Base-by-base conservation (phyloP, 2,113 vertebrate species). In the Dryoscopus gambensis region DNA sequence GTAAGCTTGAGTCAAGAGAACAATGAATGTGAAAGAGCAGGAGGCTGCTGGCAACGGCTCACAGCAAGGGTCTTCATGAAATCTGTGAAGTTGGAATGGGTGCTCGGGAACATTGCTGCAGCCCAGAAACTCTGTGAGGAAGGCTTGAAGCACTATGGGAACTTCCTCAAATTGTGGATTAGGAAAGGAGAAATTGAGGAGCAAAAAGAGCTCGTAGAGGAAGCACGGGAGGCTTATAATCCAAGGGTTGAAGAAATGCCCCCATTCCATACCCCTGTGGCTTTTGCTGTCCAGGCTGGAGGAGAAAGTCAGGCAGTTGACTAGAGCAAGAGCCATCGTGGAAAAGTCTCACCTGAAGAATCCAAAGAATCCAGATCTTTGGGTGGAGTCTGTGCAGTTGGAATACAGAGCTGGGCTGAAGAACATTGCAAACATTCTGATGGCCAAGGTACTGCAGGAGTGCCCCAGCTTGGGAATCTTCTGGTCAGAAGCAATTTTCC, bases 21-120 rank as follows among this genome's bases (percentile, higher is more conserved):
- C 86, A 99, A 99, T 11, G 99, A 99, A 49, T 99, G 99, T 1
- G 99, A 99, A 94, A 97, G 99, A 94, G 99, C 99, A 3, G 99
- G 71, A 98, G 99, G 80, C 98, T 99, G 89, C 96, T 99, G 97
- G 99, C 99, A 44, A 99, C 99, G 94, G 99, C 99, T 17, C 98
- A 98, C 25, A 99, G 99, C 99, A 59, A 98, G 99, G 95, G 99
- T 99, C 55, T 99, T 99, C 84, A 99, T 99, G 99, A 99, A 99
- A 95, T 99, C 99, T 0, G 99, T 99, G 80, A 99, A 99, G 95
- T 95, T 99, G 87, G 99, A 99, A 81, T 99, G 99, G 99, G 99
- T 99, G 81, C 97, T 99, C 39, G 99, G 99, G 39, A 99, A 98
- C 96, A 99, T 98, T 7, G 98, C 97, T 27, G 99, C 98, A 3